These are phyloP conservation scores for Brachirus orientalis DNA, from an alignment of 2,113 vertebrate species.

Conservation along the genomic window DNA sequence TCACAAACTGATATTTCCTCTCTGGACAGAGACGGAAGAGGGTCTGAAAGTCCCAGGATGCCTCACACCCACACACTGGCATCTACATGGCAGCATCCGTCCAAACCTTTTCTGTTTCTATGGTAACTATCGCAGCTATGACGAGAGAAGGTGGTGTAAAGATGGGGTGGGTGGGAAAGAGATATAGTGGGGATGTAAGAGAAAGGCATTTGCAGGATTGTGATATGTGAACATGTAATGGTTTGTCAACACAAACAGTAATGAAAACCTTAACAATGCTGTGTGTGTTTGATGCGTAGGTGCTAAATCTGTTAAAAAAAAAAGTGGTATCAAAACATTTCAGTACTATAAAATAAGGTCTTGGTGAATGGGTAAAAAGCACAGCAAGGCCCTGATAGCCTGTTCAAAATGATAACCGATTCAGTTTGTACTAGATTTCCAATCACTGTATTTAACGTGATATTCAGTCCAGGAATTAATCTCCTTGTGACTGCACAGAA, in stretches of 20 bases:
- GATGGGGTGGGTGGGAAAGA: slow-evolving; percentile 45
- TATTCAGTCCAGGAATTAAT: too few species aligned
- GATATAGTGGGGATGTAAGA: slow-evolving; percentile 36
- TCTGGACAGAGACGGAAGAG: slow-evolving; percentile 40
- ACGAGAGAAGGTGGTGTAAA: slow-evolving; percentile 54
- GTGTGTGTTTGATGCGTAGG: background rate
- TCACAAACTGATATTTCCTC: slow-evolving; percentile 61
- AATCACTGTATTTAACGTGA: too few species aligned
- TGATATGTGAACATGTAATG: slow-evolving; percentile 42
- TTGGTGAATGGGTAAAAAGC: background rate
- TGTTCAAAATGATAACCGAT: background rate
- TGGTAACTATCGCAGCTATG: slow-evolving; percentile 70
- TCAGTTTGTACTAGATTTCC: background rate
- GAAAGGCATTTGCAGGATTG: slow-evolving; percentile 47
- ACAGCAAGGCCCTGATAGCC: too few species aligned
- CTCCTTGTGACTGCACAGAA: too few species aligned
- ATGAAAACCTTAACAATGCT: slow-evolving; percentile 19
- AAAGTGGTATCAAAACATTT: background rate
- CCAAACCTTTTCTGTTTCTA: slow-evolving; percentile 77
- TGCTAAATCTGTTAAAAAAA: background rate
- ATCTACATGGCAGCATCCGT: slow-evolving; percentile 59
- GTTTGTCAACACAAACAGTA: slow-evolving; percentile 26
- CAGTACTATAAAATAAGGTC: background rate
- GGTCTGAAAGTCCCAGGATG: slow-evolving; percentile 40
- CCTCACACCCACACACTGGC: slow-evolving; percentile 41